A percentile compares a stretch with the other conserved stretches of the same genome.
phyloP scores from a whole-genome alignment of 2,888 invertebrate species.

The Leptopilina syphax region DNA sequence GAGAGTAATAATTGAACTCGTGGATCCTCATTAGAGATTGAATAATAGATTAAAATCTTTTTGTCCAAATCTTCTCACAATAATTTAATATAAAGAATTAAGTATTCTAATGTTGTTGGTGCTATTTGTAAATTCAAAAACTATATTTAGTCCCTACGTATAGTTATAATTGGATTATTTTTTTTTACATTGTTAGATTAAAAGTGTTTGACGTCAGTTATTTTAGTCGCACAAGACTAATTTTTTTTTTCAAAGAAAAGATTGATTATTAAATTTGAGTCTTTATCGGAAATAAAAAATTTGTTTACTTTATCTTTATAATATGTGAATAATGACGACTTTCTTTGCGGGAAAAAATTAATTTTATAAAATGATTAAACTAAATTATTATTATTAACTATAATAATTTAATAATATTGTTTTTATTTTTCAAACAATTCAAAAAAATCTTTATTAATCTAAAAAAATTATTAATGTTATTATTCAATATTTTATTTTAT shows the following conservation, averaged over 20 bases:
- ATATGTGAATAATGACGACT: too few relatives aligned
- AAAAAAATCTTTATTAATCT: too few relatives aligned
- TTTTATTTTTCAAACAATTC: too few relatives aligned
- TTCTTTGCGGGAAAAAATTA: too few relatives aligned
- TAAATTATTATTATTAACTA: too few relatives aligned
- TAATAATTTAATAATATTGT: too few relatives aligned
- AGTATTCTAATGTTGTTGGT: not conserved
- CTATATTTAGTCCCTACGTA: not conserved
- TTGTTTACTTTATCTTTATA: too few relatives aligned
- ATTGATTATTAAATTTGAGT: not conserved
- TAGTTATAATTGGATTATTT: not conserved
- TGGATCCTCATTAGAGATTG: conserved; percentile 14
- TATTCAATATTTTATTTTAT: too few relatives aligned
- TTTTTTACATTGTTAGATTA: not conserved
- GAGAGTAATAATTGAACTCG: not conserved
- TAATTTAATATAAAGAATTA: conserved; percentile 15
- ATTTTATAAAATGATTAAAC: too few relatives aligned
- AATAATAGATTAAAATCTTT: conserved; percentile 17
- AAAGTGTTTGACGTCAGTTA: not conserved
- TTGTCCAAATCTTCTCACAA: conserved; percentile 15
- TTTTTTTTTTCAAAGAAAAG: not conserved
- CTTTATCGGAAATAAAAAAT: too few relatives aligned
- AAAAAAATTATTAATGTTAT: too few relatives aligned
- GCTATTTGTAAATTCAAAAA: conserved; percentile 2
- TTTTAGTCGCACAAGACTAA: not conserved